Base-by-base conservation (phyloP, 2,113 vertebrate genomes). In the Atrichornis clamosus region DNA sequence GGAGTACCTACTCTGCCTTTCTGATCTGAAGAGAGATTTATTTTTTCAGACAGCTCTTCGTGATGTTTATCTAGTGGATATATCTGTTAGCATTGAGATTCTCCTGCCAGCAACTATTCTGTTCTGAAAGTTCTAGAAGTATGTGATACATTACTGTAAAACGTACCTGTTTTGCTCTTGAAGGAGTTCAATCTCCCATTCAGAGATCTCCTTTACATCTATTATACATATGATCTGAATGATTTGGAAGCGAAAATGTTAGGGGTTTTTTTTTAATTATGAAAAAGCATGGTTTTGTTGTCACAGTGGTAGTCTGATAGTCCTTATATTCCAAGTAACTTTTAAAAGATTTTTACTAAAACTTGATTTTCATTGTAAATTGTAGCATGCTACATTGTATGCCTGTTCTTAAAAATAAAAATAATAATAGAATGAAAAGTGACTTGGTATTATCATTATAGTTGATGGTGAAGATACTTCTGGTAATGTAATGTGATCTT, bases 231-330 rank as follows among this genome's bases (percentile, higher is more conserved):
- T 88, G 13, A 74, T 65, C 32, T 69, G n/a, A 77, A n/a, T 59
- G 7, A 59, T 70, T 68, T 77, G 60, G 41, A 85, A 82, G 37
- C 41, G 39, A 56, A 82, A 62, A 8, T 11, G 2, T 65, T 73
- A 15, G 15, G 4, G 5, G 1, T 13, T 77, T 50, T 44, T 44
- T 81, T 32, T 1, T 3, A 56, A 35, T 33, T 0, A 50, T 42
- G 13, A 35, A 81, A 62, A 80, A 39, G 2, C 4, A 0, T 62
- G 11, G 35, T 22, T 62, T 85, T 53, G 3, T 77, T 81, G 39
- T 59, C 19, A 72, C 11, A 72, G 17, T 44, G 52, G 9, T 55
- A 52, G 28, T 41, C 6, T 69, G 47, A 32, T 63, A 56, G 19
- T 53, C 9, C 13, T 79, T 75, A n/a, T n/a, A 24, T n/a, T 65